These are phyloP conservation scores for Lapara coniferarum DNA, from an alignment of 2,888 invertebrate species.

Conservation along the genomic window DNA sequence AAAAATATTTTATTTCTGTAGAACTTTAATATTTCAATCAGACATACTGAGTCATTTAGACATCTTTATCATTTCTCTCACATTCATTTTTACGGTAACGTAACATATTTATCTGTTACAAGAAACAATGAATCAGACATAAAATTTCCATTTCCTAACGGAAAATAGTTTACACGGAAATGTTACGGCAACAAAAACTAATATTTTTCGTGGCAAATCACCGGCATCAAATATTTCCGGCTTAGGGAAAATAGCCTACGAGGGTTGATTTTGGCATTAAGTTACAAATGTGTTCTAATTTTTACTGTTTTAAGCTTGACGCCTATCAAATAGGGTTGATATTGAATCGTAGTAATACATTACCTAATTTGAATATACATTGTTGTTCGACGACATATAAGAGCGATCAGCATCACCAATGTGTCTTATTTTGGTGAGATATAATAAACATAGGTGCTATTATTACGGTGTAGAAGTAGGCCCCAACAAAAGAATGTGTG, in stretches of 20 bases:
- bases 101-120: background rate
- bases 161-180: background rate
- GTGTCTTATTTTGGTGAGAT: too few relatives aligned
- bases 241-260: slow-evolving; percentile 24
- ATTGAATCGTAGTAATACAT: too few relatives aligned
- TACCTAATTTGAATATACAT: too few relatives aligned
- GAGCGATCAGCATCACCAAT: too few relatives aligned
- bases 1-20: too few relatives aligned
- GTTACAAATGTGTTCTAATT: slow-evolving; percentile 28
- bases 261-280: slow-evolving; percentile 33
- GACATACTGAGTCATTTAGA: too few relatives aligned
- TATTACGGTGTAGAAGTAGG: too few relatives aligned
- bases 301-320: background rate
- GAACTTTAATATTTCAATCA: too few relatives aligned
- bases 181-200: background rate
- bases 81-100: background rate
- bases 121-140: background rate
- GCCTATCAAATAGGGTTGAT: background rate
- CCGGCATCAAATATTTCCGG: slow-evolving; percentile 3
- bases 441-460: too few relatives aligned
- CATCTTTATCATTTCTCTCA: too few relatives aligned
- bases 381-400: too few relatives aligned
- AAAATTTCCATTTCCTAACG: background rate
- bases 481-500: too few relatives aligned
- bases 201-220: background rate